These are phyloP conservation scores for Paraescarpia echinospica DNA, from an alignment of 1,140 invertebrate species.

Conservation along the genomic window DNA sequence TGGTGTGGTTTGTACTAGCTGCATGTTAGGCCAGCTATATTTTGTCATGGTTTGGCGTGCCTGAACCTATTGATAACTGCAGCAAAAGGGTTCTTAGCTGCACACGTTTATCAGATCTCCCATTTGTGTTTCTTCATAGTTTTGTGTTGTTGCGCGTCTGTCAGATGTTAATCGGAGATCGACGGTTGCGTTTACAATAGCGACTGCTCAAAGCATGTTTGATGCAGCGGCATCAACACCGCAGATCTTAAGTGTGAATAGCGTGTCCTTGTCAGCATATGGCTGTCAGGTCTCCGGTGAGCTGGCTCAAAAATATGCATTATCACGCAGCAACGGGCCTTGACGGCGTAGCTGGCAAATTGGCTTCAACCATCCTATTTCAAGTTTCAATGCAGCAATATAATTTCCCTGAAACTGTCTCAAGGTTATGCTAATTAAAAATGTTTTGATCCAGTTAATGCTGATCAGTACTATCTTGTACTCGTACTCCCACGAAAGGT, in stretches of 20 bases:
- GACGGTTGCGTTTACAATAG: neutral
- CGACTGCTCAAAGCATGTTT: neutral
- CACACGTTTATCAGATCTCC: neutral
- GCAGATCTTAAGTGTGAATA: neutral
- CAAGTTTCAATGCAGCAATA: no score
- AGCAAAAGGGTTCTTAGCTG: neutral
- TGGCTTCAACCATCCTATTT: no score
- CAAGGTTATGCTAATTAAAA: neutral
- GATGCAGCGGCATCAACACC: neutral
- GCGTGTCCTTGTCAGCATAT: neutral
- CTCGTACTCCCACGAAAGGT: no score
- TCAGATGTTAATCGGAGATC: neutral
- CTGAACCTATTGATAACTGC: neutral
- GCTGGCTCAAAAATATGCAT: no score
- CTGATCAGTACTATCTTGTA: neutral
- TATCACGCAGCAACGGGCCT: no score
- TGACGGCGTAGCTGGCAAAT: no score
- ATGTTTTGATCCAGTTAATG: neutral
- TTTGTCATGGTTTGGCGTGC: neutral
- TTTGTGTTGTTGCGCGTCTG: neutral
- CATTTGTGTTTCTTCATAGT: neutral
- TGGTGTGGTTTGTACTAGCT: neutral
- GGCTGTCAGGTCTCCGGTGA: neutral
- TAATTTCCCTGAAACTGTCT: no score
- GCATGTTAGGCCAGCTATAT: neutral